These are phyloP conservation scores for Arion vulgaris DNA, from an alignment of 1,140 invertebrate species.

Conservation along the genomic window DNA sequence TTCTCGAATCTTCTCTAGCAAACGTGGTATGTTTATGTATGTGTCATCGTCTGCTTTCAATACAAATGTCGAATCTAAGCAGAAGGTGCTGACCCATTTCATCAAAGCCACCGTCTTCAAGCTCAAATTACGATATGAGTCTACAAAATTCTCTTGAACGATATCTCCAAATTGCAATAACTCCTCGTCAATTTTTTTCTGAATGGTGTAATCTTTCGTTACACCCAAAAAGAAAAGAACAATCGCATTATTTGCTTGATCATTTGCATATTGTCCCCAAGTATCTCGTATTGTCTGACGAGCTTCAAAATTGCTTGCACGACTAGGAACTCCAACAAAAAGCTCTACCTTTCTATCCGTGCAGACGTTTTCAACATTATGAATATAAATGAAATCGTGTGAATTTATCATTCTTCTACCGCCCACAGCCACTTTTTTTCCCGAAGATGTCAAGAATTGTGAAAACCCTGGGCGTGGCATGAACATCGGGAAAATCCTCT, in stretches of 20 bases:
- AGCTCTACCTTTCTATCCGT: constrained; percentile 39
- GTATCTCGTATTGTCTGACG: constrained; percentile 60
- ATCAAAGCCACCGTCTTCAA: constrained; percentile 88
- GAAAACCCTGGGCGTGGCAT: not conserved
- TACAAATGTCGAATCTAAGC: constrained; percentile 74
- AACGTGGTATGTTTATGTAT: constrained; percentile 53
- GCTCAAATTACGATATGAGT: constrained; percentile 87
- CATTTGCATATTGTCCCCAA: constrained; percentile 55
- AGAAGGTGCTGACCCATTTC: constrained; percentile 83
- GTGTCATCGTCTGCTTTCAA: constrained; percentile 74
- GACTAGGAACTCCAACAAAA: constrained; percentile 44
- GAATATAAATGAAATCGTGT: constrained; percentile 27
- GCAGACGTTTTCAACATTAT: constrained; percentile 15
- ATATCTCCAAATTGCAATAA: constrained; percentile 79
- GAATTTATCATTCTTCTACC: not conserved
- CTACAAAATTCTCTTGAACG: constrained; percentile 85
- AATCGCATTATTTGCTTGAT: constrained; percentile 33
- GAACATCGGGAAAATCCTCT: not conserved
- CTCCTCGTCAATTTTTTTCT: constrained; percentile 72
- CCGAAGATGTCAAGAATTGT: not conserved
- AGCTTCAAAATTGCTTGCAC: constrained; percentile 42
- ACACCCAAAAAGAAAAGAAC: constrained; percentile 81
- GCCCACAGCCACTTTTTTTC: not conserved
- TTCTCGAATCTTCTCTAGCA: constrained; percentile 33
- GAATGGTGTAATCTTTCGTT: constrained; percentile 73